Base-by-base conservation (phyloP, 2,797 vertebrate genomes). In the Myripristis murdjan region DNA sequence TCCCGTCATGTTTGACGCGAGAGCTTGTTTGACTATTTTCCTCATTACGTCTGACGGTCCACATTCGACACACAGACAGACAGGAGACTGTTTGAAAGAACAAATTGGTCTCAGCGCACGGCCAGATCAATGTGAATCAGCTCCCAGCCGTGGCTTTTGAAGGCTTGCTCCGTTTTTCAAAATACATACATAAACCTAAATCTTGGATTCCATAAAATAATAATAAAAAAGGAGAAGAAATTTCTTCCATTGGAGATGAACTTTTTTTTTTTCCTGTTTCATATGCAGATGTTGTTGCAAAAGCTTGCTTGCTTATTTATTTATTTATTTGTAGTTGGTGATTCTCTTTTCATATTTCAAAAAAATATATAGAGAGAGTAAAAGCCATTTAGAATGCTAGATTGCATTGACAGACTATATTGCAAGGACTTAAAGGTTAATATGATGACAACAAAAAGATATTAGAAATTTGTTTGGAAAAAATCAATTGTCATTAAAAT, bases 51-150 rank as follows among this genome's bases (percentile, higher is more conserved):
- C 35, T 24, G 22, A 60, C 23, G 11, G 41, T 62, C 28, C n/a
- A 37, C 33, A 49, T 63, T n/a, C 39, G 9, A 69, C 57, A 73
- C 37, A 24, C 22, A 64, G 48, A 61, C 46, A 66, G 66, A 66
- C 16, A 35, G 26, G 41, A 51, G 24, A 67, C n/a, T 26, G 28
- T 68, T 47, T 26, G 55, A 37, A 28, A 59, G 72, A 63, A 68
- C 47, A 77, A 82, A 74, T 51, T 72, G 70, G 63, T 77, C 83
- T 72, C 63, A 62, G 62, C 9, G 39, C 69, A 61, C 33, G n/a
- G 16, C 26, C 6, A 23, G 46, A 73, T 71, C 70, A 62, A 43
- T 77, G 24, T 63, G 20, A 73, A 67, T 56, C 52, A 43, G 44
- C 43, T 33, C 35, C 46, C 10, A 16, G 9, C 15, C 31, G 33